Percentiles rank a stretch among this genome's conserved stretches.
These are phyloP conservation scores for Epizoanthus scotinus DNA, from an alignment of 92 coral and sea anemone genomes.

Conservation along the genomic window DNA sequence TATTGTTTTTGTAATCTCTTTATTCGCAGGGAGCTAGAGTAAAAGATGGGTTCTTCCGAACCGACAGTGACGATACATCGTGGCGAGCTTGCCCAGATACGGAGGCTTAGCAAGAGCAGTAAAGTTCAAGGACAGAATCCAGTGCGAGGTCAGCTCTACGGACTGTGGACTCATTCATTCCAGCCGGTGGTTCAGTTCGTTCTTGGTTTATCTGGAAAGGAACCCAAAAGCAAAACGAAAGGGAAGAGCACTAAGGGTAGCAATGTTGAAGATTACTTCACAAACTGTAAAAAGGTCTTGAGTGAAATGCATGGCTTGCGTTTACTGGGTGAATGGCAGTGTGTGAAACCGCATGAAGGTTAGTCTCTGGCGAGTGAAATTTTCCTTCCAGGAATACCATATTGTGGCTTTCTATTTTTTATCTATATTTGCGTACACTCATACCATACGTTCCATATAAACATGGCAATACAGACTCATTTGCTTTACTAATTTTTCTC, in stretches of 20 bases:
- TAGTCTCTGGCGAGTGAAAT: neutral
- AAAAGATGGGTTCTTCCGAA: constrained; percentile 9
- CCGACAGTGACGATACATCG: constrained; percentile 55
- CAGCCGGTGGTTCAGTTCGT: constrained; percentile 67
- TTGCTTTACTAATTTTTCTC: no score
- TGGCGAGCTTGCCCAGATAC: constrained; percentile 61
- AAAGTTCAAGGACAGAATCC: neutral
- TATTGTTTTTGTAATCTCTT: neutral
- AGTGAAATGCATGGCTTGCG: constrained; percentile 39
- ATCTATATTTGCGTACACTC: no score
- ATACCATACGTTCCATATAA: no score
- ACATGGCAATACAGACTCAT: no score
- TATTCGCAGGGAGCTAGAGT: neutral
- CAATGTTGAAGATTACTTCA: neutral
- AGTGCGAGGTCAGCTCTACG: constrained; percentile 47
- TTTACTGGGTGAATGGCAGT: constrained; percentile 58
- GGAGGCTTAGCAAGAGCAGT: neutral
- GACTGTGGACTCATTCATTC: constrained; percentile 65
- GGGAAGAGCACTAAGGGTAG: no score
- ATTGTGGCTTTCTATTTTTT: no score
- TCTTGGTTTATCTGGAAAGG: neutral
- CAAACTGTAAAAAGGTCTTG: neutral
- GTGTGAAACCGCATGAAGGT: neutral
- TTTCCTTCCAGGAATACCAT: no score
- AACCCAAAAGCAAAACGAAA: neutral